Base-by-base conservation (phyloP, 2,113 vertebrate genomes). In the Desmodus rotundus region DNA sequence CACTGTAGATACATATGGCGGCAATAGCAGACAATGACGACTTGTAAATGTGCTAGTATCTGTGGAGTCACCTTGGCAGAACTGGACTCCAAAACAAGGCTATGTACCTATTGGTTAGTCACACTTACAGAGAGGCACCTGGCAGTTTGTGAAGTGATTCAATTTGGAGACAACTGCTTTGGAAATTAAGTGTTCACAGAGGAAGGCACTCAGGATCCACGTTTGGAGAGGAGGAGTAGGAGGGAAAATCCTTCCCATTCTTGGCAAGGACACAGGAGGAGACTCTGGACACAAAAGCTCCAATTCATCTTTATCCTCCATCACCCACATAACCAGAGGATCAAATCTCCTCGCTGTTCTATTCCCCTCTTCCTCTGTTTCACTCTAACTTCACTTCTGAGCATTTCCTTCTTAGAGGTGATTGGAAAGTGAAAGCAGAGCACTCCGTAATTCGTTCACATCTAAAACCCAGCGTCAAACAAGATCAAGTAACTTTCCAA, bases 1-100 rank as follows among this genome's bases (percentile, higher is more conserved):
- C 0, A 0, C n/a, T n/a, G n/a, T 3, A 41, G 38, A 61, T 16
- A 58, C 10, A 61, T 16, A 58, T 4, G 65, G 63, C 4, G 38
- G 50, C 43, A 56, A 3, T 0, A 38, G 41, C 33, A 20, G 52
- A 72, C 2, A 17, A 36, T 1, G 17, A 38, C 2, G 43, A 74
- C n/a, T 28, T 87, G 36, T 24, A 84, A 50, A 68, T 22, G n/a
- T 17, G 43, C 43, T 33, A 17, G 31, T 11, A 9, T 76, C 8
- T 19, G 26, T 38, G 43, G 10, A 15, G 7, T 63, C 16, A 28
- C 76, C 70, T 11, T 20, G 19, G 52, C 20, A 54, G 61, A 50
- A 43, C 2, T 15, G 38, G 58, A 76, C 24, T 36, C 58, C n/a
- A 81, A 50, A 17, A 36, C 17, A 91, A 19, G 15, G 72, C 26